Percentiles rank a stretch among this genome's conserved stretches.
These are phyloP conservation scores for Stegophylla sp. DNA, from an alignment of 2,888 invertebrate species.

Conservation along the genomic window DNA sequence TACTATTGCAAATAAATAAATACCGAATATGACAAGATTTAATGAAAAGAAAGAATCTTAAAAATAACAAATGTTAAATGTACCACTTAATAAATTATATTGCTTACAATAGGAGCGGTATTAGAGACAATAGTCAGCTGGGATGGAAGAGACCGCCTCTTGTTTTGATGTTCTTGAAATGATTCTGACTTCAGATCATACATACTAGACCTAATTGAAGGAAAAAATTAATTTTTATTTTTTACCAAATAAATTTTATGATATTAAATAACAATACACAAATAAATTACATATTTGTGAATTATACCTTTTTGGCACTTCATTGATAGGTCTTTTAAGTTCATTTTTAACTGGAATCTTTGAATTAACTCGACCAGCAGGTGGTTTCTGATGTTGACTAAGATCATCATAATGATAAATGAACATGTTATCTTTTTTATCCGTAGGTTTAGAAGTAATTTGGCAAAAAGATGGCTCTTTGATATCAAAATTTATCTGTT, in stretches of 20 bases:
- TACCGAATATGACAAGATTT: too few species aligned
- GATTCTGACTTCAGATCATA: conserved; percentile 71
- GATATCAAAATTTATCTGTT: conserved; percentile 66
- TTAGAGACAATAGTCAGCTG: conserved; percentile 47
- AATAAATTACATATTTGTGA: neutral
- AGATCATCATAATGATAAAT: conserved; percentile 55
- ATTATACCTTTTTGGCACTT: conserved; percentile 54
- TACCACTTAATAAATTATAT: too few species aligned
- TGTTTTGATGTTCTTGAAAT: conserved; percentile 56
- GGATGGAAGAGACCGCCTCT: conserved; percentile 60
- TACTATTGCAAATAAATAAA: too few species aligned
- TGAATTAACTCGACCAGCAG: conserved; percentile 49
- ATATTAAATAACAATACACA: too few species aligned
- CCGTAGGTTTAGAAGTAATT: neutral
- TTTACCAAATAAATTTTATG: neutral
- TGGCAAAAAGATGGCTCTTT: conserved; percentile 54
- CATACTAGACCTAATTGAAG: conserved; percentile 74
- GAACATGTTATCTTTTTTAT: conserved; percentile 48
- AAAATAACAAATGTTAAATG: too few species aligned
- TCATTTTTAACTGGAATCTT: conserved; percentile 56
- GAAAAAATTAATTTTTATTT: neutral
- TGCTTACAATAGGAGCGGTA: conserved; percentile 52
- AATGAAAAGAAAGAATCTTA: too few species aligned
- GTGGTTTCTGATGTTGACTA: conserved; percentile 48
- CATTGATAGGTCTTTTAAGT: conserved; percentile 37